Evolutionary conservation across 2,797 vertebrate species (phyloP), one percentile per base, ranked within the genome.

Genomic region (Fistularia tabacaria): DNA sequence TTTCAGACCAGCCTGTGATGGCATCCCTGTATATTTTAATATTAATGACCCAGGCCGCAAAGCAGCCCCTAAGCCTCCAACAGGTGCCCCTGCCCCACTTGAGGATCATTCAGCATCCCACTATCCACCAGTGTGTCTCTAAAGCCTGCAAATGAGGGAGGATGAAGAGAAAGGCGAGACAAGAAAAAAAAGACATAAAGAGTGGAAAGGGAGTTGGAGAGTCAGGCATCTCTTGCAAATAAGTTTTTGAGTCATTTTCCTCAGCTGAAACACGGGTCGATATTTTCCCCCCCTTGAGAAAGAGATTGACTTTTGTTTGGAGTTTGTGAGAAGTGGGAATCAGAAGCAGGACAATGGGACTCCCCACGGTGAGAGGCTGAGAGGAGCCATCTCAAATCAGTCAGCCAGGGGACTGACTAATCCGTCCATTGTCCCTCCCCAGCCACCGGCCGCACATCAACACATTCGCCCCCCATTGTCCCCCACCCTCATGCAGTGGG

Each of bases 281-380:
- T 94, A 89, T 92, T 90, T 87, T 81, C 81, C 87, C 90, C 81
- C 85, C 90, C 93, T 94, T 95, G 92, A 95, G 94, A 96, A 96
- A 97, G 96, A 98, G 97, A 97, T 98, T 99, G 96, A 99, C 96
- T 99, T 99, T 99, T 99, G 97, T 99, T 99, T 98, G 93, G 96
- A 98, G 96, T 97, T 98, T 95, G 97, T 98, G 97, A 97, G 97
- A 98, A 99, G 96, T 98, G 96, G 96, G 96, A 97, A 96, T 99
- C 95, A 93, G 96, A 93, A 92, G 91, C 90, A 81, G 95, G 93
- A 98, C 97, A 98, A 98, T 99, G 92, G 92, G 95, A 94, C 95
- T 93, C 94, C 97, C 97, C 81, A 94, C 92, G 56, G 97, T 87
- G 96, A 93, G 89, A 88, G 93, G 93, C 95, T 95, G 93, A 98